Evolutionary conservation across 2,797 vertebrate species (phyloP).

Genomic region (Pangasius larnaudii): DNA sequence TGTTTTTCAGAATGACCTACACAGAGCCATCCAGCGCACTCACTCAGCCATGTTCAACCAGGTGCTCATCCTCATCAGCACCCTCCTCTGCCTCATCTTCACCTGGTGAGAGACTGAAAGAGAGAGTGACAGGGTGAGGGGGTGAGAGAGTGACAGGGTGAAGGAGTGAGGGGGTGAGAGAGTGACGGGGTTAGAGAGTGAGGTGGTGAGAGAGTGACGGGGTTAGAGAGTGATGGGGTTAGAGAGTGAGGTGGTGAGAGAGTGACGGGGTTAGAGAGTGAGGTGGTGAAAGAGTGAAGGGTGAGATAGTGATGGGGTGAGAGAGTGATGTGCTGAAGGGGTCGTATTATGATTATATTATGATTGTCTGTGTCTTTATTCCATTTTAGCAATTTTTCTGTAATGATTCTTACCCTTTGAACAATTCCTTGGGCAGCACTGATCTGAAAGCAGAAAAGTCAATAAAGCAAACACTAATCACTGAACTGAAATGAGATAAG

Average conservation of each 20-base stretch:
- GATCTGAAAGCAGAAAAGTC: background rate
- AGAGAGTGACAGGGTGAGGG: background rate
- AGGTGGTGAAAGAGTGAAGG: background rate
- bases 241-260: background rate
- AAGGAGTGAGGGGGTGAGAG: fast-evolving
- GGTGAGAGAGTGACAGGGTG: background rate
- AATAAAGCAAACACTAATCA: background rate
- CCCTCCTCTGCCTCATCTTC: slow-evolving; percentile 86
- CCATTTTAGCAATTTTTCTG: background rate
- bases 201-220: too few relatives aligned
- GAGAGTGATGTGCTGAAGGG: background rate
- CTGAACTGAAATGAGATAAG: background rate
- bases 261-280: too few relatives aligned
- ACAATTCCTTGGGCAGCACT: slow-evolving; percentile 47
- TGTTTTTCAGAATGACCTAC: slow-evolving; percentile 80
- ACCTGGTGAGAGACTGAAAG: slow-evolving; percentile 75
- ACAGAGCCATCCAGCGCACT: slow-evolving; percentile 84
- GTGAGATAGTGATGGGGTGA: background rate
- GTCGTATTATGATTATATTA: too few relatives aligned
- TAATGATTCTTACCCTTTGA: slow-evolving; percentile 21
- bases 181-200: background rate
- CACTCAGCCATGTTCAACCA: slow-evolving; percentile 90
- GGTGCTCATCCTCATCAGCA: slow-evolving; percentile 87
- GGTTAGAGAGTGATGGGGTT: background rate
- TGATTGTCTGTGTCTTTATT: background rate